Percentiles rank a stretch among this genome's conserved stretches.
phyloP scores from a whole-genome alignment of 2,113 vertebrate genomes.

The Tinamus guttatus region DNA sequence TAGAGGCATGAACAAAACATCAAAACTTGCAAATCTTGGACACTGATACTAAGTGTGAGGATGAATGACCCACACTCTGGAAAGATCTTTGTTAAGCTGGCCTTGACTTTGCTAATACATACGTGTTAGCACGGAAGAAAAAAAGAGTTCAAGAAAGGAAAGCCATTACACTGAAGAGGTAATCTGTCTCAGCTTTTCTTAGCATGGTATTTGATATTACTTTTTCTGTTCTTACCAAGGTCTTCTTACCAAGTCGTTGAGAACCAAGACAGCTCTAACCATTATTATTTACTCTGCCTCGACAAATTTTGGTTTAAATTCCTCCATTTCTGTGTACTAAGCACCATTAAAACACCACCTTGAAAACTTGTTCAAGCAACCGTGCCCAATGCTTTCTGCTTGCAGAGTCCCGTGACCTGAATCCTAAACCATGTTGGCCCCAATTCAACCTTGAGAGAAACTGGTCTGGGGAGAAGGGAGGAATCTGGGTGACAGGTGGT shows the following conservation, averaged over 20 bases:
- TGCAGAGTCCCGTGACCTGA: background rate
- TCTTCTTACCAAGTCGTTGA: background rate
- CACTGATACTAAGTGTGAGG: background rate
- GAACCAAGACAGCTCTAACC: background rate
- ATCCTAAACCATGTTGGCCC: background rate
- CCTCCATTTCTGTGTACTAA: background rate
- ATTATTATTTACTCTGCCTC: background rate
- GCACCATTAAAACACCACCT: background rate
- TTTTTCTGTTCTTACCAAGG: background rate
- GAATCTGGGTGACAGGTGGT: conserved; percentile 57
- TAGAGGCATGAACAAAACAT: background rate
- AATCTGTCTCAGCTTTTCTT: background rate
- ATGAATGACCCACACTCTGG: background rate
- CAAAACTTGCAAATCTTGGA: background rate
- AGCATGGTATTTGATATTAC: background rate
- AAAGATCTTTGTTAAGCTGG: background rate
- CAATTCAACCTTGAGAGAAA: background rate
- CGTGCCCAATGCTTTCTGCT: fast-evolving
- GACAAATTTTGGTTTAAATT: background rate
- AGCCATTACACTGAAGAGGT: background rate
- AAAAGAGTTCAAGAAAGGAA: background rate
- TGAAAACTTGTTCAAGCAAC: background rate
- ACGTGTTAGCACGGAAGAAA: background rate
- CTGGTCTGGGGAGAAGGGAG: background rate
- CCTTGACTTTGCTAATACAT: background rate